These are phyloP conservation scores for Eclectus roratus DNA, from an alignment of 2,113 vertebrate genomes.

Conservation along the genomic window DNA sequence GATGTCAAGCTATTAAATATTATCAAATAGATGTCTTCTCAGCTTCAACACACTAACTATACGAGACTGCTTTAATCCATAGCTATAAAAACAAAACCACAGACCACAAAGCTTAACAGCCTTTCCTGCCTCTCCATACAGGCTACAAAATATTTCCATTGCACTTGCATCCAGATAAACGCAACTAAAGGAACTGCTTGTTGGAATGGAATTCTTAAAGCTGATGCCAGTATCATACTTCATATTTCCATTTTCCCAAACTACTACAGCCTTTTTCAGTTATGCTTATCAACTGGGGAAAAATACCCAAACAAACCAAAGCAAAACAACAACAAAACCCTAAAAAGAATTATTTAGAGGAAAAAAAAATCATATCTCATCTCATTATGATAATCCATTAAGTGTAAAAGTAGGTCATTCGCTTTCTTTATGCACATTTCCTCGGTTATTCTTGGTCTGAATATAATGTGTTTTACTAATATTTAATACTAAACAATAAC, in stretches of 20 bases:
- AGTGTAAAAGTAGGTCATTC: neutral
- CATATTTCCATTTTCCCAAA: neutral
- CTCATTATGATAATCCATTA: neutral
- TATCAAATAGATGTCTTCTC: neutral
- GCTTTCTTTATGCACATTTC: neutral
- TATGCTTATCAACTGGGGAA: neutral
- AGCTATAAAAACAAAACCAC: slow-evolving; percentile 1
- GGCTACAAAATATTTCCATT: neutral
- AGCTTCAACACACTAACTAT: neutral
- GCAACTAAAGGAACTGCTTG: neutral
- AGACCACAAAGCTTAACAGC: neutral
- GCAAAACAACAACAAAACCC: neutral
- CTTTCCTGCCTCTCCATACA: neutral
- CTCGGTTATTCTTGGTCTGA: neutral
- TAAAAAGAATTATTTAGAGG: neutral
- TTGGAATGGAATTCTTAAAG: neutral
- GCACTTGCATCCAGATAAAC: neutral
- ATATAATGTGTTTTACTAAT: neutral
- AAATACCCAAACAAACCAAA: neutral
- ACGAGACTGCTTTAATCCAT: neutral
- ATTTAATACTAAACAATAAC: neutral
- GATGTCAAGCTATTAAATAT: neutral
- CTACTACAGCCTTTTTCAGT: neutral
- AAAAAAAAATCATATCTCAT: neutral
- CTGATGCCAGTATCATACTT: neutral